Evolutionary conservation across 2,888 invertebrate species (phyloP), one percentile per base, ranked within the genome.

Genomic region (Ennomos quercinarius): DNA sequence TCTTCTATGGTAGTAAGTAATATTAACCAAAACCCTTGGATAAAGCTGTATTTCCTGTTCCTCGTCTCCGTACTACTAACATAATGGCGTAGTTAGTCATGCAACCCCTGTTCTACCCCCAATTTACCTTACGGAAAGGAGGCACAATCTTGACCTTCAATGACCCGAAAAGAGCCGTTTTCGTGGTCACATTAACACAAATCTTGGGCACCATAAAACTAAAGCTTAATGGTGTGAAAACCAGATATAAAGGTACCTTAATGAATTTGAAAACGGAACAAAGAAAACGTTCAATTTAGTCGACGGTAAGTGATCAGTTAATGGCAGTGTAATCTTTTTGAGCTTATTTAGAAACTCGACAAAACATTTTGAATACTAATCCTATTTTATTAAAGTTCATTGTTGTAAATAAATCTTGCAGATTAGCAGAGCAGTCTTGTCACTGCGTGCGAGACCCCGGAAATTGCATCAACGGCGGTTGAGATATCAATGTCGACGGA

Each of bases 161-260:
- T 59, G 59, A 40, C 40, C 54, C 59, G 41, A 45, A 54, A 54
- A 41, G 48, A 35, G 44, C 49, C 54, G 40, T 49, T 59, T 45
- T 54, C 54, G 49, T 41, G 59, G 61, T 61, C 42, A 54, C 61
- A 62, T 62, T 62, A 57, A 57, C 57, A 57, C 57, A 57, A 57
- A 62, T 61, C 52, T 53, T 54, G 12, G 54, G 46, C 8, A 50
- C 57, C 50, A 43, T 62, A 54, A 62, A 62, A 57, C 61, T 57
- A 49, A 57, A 57, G 57, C 53, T 57, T 62, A 62, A 62, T 62
- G 61, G 61, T 47, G 57, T 54, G 61, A 62, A 62, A 62, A 49
- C 50, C 38, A 57, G 61, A 62, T 62, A 61, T 61, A 27, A 27
- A 27, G 27, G 27, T 27, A 61, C 56, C 56, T 56, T 61, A 61